Percentiles rank a stretch among this genome's conserved stretches.
Evolutionary conservation across 2,113 vertebrate genomes (phyloP).

Genomic region (Chrysemys picta): DNA sequence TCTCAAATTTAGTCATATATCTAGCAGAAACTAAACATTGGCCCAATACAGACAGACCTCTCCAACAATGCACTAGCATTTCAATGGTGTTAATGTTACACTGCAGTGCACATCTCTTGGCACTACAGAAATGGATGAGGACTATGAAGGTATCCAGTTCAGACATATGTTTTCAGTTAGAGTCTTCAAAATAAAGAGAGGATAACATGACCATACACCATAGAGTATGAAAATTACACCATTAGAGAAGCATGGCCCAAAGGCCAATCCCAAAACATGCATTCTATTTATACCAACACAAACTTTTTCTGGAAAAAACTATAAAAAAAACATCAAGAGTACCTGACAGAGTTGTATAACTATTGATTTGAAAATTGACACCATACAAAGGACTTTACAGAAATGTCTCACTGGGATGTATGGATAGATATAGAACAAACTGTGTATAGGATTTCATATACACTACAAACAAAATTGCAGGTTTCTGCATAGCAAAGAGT

Average conservation of each 20-base stretch:
- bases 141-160: constrained; percentile 37
- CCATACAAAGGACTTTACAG: not conserved
- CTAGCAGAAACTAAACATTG: not conserved
- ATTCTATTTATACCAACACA: constrained; percentile 52
- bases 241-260: constrained; percentile 22
- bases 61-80: constrained; percentile 19
- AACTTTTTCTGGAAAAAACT: constrained; percentile 28
- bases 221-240: constrained; percentile 44
- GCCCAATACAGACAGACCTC: not conserved
- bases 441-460: not conserved
- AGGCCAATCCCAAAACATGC: constrained; percentile 45
- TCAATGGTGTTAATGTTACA: constrained; percentile 26
- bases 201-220: constrained; percentile 14
- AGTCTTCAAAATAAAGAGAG: constrained; percentile 52
- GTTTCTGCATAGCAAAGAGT: not conserved
- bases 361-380: not conserved
- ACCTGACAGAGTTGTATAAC: constrained; percentile 27
- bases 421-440: not conserved
- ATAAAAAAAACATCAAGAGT: constrained; percentile 51
- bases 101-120: not conserved
- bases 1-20: constrained; percentile 35
- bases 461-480: not conserved
- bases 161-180: constrained; percentile 59
- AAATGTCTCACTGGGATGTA: not conserved
- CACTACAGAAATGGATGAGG: not conserved